Conservation (phyloP, 2,113 vertebrate genomes). For the Machaerirhynchus nigripectus region DNA sequence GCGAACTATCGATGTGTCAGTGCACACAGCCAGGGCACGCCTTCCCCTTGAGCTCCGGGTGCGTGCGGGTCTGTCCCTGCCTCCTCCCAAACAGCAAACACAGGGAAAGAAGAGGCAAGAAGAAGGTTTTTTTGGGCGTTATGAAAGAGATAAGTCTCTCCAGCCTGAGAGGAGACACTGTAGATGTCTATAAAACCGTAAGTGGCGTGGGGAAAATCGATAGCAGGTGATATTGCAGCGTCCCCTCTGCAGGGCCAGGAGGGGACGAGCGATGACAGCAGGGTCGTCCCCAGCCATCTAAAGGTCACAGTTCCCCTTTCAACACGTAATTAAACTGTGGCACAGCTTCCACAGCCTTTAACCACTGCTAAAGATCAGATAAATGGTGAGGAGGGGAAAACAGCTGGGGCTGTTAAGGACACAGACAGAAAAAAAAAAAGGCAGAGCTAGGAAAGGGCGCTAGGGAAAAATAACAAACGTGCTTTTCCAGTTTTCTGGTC, state of each 20-base stretch:
- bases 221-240: background rate
- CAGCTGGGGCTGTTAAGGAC: background rate
- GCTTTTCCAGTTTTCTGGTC: background rate
- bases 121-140: background rate
- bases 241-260: background rate
- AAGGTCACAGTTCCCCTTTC: background rate
- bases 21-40: background rate
- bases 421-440: fast-evolving
- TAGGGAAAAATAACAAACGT: background rate
- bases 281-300: background rate
- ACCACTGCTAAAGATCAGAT: background rate
- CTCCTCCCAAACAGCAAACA: background rate
- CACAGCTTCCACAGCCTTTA: background rate
- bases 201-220: background rate
- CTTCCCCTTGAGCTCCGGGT: background rate
- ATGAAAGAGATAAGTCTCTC: background rate
- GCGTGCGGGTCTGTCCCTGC: background rate
- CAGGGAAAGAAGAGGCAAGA: background rate
- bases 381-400: background rate
- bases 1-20: background rate
- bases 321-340: background rate
- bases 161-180: background rate
- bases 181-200: background rate
- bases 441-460: background rate
- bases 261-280: background rate